These are phyloP conservation scores for Crepidodera aurea DNA, from an alignment of 2,888 invertebrate genomes.

Conservation along the genomic window DNA sequence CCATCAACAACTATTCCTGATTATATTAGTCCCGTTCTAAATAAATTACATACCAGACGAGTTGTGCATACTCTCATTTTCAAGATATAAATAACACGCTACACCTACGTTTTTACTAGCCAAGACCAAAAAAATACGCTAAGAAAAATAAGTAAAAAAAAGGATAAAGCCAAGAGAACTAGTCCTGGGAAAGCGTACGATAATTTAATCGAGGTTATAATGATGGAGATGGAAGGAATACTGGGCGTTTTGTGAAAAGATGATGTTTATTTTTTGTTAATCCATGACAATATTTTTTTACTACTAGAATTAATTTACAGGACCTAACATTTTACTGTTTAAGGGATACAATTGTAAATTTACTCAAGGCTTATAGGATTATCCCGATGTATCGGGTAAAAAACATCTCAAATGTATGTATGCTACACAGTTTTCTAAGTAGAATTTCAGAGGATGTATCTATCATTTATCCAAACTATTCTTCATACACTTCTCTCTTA, in stretches of 20 bases:
- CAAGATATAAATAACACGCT: conserved; percentile 30
- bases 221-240: not conserved
- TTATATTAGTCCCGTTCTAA: conserved; percentile 23
- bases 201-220: conserved; percentile 6
- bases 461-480: too few relatives aligned
- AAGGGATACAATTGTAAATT: too few relatives aligned
- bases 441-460: too few relatives aligned
- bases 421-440: too few relatives aligned
- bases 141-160: conserved; percentile 2
- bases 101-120: conserved; percentile 22
- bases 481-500: too few relatives aligned
- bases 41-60: conserved; percentile 21
- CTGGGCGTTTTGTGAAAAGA: not conserved
- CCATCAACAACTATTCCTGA: conserved; percentile 17
- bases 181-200: conserved; percentile 13
- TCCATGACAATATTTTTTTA: too few relatives aligned
- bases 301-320: too few relatives aligned
- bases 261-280: too few relatives aligned
- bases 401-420: too few relatives aligned
- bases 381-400: too few relatives aligned
- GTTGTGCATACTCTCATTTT: conserved; percentile 24
- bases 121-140: not conserved
- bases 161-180: not conserved
- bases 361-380: too few relatives aligned
- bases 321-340: too few relatives aligned